Evolutionary conservation across 1,140 invertebrate species (phyloP), one percentile per base, ranked within the genome.

Genomic region (Coboldia fuscipes): DNA sequence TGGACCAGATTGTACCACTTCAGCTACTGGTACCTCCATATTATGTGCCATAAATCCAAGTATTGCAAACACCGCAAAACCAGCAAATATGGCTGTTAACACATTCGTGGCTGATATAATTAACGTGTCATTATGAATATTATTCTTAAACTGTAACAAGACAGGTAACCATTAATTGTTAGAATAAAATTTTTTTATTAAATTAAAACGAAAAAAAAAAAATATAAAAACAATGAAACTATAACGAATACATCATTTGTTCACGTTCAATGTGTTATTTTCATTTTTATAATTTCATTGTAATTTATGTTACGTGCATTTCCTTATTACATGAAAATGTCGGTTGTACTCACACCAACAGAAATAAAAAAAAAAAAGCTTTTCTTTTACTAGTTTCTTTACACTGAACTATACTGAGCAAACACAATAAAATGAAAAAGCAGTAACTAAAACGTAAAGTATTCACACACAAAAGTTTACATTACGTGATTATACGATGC

Each of bases 51-150:
- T 65, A 42, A 75, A 77, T n/a, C 83, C 83, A 22, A 88, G 60
- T 12, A 85, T 72, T 8, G 77, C 77, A 48, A 89, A 75, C 30
- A 83, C 77, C 0, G 75, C 81, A 31, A 75, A 67, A 12, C 74
- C 75, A 10, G 75, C 73, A 47, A 73, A 78, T 13, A 79, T 56
- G 7, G 74, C 76, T 0, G 76, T 80, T 29, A 66, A 54, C 38
- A 75, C 68, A 55, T 88, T 85, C 1, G 71, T 62, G 0, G 70
- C 46, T 2, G 72, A 66, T 12, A 80, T 72, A 37, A 77, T 62
- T 10, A 72, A 45, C 0, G 70, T 70, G 45, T 76, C 76, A 34
- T 41, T 68, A 18, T 32, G 34, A 41, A 72, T 75, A 42, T 78
- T 74, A 47, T 77, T 76, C 17, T 63, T 62, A 40, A 37, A 37